Base-by-base conservation (phyloP, 2,888 invertebrate genomes). In the Drosophila algonquin region DNA sequence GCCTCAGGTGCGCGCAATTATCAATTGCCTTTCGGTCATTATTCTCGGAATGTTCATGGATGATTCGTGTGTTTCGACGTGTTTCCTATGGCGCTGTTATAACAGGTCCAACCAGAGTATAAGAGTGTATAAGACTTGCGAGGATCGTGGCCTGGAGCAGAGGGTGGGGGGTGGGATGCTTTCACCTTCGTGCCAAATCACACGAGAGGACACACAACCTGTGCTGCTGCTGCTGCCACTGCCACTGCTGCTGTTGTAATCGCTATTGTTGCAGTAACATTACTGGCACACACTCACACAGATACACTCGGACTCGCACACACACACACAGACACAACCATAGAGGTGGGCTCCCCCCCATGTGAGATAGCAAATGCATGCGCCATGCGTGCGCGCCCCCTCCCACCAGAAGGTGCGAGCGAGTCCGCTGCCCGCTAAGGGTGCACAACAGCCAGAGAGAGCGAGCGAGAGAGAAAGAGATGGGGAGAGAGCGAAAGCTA, bases 181-280 rank as follows among this genome's bases (percentile, higher is more conserved):
- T 70, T 63, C 57, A 67, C 62, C 67, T 74, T 77, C 73, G 73
- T 70, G 63, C 59, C 32, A 67, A 70, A 71, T 74, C 67, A 60
- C 60, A 75, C 58, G 74, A 76, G 72, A 70, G 74, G 58, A 74
- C 68, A 47, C 27, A 48, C 18, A 16, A 47, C 53, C 59, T 54
- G 47, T 69, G 48, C 62, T 55, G 44, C 35, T 53, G 46, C 45
- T 45, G 40, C 54, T 56, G n/a, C n/a, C n/a, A n/a, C n/a, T n/a
- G 50, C 61, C 58, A 53, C 50, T 75, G 68, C 63, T 68, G 55
- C 62, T 76, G 56, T 75, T 85, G 88, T 77, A 74, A 79, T 63
- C 56, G 68, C 80, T 76, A 79, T 84, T 89, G 87, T 82, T 87
- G 86, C 86, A 87, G 79, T 87, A 89, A 89, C 85, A 89, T 87